Conservation (phyloP, 2,797 vertebrate genomes). For the Gallinago solitaria region DNA sequence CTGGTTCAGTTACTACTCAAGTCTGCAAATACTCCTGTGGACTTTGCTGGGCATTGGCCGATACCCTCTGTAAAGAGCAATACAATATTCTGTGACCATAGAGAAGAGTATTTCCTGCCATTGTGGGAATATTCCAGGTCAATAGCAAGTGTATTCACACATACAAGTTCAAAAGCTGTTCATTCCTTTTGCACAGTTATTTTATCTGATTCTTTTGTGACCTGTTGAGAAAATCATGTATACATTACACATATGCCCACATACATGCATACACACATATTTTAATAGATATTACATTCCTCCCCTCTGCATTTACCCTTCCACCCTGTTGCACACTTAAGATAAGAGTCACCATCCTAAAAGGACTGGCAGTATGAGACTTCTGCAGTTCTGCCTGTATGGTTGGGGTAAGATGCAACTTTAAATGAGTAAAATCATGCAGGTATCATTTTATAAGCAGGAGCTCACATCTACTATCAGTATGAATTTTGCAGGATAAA, state of each 20-base stretch:
- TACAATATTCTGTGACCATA: background rate
- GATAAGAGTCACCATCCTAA: background rate
- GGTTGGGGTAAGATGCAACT: background rate
- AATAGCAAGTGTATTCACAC: background rate
- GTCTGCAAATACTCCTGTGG: background rate
- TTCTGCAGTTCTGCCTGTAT: background rate
- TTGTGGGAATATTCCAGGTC: background rate
- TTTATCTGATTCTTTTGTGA: background rate
- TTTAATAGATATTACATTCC: background rate
- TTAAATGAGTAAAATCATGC: background rate
- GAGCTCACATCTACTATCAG: background rate
- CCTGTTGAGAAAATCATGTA: background rate
- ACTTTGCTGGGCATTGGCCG: background rate
- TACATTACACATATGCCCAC: rapidly evolving
- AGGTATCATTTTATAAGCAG: background rate
- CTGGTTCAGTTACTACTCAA: background rate
- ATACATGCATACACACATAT: background rate
- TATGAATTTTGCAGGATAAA: background rate
- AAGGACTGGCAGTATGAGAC: background rate
- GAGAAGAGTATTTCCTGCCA: background rate
- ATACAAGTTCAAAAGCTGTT: background rate
- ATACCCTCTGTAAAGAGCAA: background rate
- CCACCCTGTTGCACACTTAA: rapidly evolving
- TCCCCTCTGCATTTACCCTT: background rate
- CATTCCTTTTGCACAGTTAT: background rate